Base-by-base conservation (phyloP, 2,888 invertebrate species). In the Polydrusus pterygomalis region DNA sequence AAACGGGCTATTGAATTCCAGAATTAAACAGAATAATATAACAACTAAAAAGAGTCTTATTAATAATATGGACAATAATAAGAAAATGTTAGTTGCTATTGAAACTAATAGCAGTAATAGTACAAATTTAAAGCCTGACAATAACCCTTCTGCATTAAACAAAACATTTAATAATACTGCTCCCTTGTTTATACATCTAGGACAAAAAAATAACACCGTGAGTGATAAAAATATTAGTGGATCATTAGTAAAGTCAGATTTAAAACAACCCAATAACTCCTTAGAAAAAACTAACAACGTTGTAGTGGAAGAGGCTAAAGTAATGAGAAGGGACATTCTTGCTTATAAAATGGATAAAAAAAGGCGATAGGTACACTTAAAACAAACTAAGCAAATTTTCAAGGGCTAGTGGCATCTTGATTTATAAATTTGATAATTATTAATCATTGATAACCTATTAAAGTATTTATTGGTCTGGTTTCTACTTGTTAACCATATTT, bases 291-390 rank as follows among this genome's bases (percentile, higher is more conserved):
- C 45, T 10, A 30, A 62, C 8, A n/a, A 17, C 1, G 20, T 47
- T n/a, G 15, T 43, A 43, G 63, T 18, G 34, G 70, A 71, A 30
- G 76, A 79, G 40, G 68, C 58, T 34, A 70, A 71, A 73, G 75
- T 71, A 13, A 65, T 78, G 58, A 79, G 78, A 62, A 77, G 78
- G 67, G 78, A 79, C 58, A 78, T 79, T 62, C 62, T 79, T 30
- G 13, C 47, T 6, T 73, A 73, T 18, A 47, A 47, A 10, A n/a
- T 11, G 13, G 7, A 18, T 18, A 54, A 38, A 54, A 67, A 45
- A 18, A 54, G 54, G 54, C 54, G 54, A 25, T 54, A 54, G n/a
- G 13, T 45, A 3, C 1, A n/a, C 7, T 43, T 13, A 43, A 43
- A 5, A 13, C 5, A 25, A 43, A 43, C 2, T 43, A 43, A 43